Conservation (phyloP, 2,888 invertebrate species). For the Eudasyphora cyanicolor region DNA sequence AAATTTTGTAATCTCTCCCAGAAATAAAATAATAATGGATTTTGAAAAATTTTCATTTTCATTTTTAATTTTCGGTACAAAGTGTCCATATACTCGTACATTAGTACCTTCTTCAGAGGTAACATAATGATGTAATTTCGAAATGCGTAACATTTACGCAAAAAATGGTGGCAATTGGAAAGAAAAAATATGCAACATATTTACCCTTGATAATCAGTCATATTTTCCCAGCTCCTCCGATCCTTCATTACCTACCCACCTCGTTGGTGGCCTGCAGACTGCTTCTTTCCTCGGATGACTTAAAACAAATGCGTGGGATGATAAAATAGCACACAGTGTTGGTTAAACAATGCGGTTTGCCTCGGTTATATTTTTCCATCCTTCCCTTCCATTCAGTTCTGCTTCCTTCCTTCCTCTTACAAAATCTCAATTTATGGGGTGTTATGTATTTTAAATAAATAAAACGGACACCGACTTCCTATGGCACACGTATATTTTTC, state of each 20-base stretch:
- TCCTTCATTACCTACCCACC: background rate
- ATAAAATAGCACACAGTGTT: constrained; percentile 17
- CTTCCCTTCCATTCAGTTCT: no score
- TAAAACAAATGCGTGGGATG: constrained; percentile 33
- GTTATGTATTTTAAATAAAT: constrained; percentile 9
- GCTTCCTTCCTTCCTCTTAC: constrained; percentile 6
- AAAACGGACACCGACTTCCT: constrained; percentile 1
- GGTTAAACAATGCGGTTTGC: constrained; percentile 28
- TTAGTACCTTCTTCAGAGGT: no score
- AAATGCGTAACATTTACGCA: no score
- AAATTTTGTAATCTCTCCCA: no score
- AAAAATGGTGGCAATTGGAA: no score
- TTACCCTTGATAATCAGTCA: no score
- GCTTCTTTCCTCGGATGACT: background rate
- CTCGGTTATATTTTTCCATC: background rate
- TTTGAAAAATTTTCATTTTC: no score
- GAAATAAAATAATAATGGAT: no score
- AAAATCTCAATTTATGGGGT: constrained; percentile 23
- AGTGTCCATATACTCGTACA: no score
- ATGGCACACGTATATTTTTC: constrained; percentile 6
- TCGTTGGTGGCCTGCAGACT: background rate
- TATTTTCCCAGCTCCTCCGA: background rate
- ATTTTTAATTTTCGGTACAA: no score
- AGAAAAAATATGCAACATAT: no score
- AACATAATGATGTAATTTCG: no score